Conservation (phyloP, 2,113 vertebrate genomes). For the Lota lota region DNA sequence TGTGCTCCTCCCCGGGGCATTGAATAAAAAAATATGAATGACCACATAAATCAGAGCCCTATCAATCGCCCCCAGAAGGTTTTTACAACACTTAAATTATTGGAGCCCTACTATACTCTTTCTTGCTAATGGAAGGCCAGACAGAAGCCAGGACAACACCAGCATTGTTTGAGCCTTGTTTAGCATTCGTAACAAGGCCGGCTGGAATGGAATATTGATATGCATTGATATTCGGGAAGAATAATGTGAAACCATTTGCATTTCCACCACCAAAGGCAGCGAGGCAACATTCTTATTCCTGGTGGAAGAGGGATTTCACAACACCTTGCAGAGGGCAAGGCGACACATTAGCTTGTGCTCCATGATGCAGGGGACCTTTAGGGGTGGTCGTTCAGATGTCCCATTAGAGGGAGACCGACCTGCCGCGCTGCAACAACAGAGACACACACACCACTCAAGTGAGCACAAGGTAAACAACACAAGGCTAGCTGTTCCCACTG, state of each 20-base stretch:
- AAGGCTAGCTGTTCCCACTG: slow-evolving; percentile 11
- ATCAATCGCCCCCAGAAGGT: no score
- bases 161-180: background rate
- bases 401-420: slow-evolving; percentile 22
- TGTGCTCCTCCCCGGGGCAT: no score
- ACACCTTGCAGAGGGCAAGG: slow-evolving; percentile 4
- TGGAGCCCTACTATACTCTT: background rate
- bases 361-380: slow-evolving; percentile 21
- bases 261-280: slow-evolving; percentile 16
- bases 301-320: slow-evolving; percentile 22
- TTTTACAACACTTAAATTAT: background rate
- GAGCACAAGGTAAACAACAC: slow-evolving; percentile 16
- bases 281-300: background rate
- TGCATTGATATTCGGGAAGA: slow-evolving; percentile 23
- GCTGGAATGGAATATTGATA: slow-evolving; percentile 5
- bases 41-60: background rate
- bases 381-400: slow-evolving; percentile 11
- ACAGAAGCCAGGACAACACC: background rate
- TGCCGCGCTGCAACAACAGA: background rate
- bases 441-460: slow-evolving; percentile 2
- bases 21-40: background rate
- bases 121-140: background rate
- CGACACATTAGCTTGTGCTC: slow-evolving; percentile 34
- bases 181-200: slow-evolving; percentile 24
- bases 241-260: slow-evolving; percentile 15